Conservation (phyloP, 2,113 vertebrate species). For the Phasianus colchicus region DNA sequence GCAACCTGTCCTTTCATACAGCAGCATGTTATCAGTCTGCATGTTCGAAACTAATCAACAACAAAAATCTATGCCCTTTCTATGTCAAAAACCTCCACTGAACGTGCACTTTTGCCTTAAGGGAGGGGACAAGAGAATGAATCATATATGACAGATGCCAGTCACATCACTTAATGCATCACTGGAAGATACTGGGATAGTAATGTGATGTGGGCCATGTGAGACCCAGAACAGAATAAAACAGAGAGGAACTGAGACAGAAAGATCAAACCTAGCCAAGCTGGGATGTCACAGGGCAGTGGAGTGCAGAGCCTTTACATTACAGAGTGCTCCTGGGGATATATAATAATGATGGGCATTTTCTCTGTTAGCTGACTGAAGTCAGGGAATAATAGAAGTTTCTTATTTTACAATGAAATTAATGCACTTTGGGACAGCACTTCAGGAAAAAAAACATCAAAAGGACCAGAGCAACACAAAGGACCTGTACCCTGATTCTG, state of each 20-base stretch:
- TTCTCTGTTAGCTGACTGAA: neutral
- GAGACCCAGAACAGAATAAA: neutral
- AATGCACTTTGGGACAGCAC: neutral
- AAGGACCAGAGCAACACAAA: neutral
- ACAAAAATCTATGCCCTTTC: neutral
- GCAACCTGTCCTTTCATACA: neutral
- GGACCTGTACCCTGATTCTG: neutral
- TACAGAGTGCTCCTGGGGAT: neutral
- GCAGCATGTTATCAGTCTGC: neutral
- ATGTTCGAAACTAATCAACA: neutral
- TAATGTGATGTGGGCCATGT: neutral
- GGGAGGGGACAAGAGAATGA: neutral
- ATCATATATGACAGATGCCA: slow-evolving; percentile 46
- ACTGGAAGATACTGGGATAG: neutral
- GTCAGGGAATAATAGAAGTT: neutral
- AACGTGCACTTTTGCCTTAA: neutral
- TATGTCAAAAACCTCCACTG: neutral
- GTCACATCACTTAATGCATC: slow-evolving; percentile 56
- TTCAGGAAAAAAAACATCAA: neutral
- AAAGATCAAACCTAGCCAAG: slow-evolving; percentile 16
- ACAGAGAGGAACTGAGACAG: neutral
- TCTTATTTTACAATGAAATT: neutral
- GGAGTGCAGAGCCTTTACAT: slow-evolving; percentile 7
- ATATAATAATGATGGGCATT: neutral
- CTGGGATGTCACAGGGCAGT: neutral